phyloP scores from a whole-genome alignment of 2,113 vertebrate species.

The Cyanoramphus novaezelandiae region DNA sequence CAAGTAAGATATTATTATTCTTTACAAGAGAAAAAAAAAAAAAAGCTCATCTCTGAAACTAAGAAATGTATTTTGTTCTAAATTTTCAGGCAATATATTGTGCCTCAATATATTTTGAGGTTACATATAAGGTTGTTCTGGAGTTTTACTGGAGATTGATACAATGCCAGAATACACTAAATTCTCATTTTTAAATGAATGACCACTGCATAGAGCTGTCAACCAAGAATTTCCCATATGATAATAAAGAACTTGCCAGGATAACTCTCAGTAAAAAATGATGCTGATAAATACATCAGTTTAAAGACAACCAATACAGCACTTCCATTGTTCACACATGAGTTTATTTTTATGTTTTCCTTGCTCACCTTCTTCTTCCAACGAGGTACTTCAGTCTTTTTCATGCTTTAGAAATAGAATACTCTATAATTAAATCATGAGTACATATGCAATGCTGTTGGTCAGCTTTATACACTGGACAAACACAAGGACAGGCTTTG shows the following conservation, averaged over 20 bases:
- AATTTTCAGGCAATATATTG: background rate
- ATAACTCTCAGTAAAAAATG: constrained; percentile 2
- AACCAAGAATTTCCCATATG: background rate
- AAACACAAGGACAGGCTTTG: background rate
- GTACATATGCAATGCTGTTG: background rate
- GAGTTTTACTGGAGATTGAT: background rate
- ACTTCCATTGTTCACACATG: constrained; percentile 17
- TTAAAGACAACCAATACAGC: constrained; percentile 35
- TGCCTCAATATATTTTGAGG: background rate
- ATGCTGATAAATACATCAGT: background rate
- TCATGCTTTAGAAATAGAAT: background rate
- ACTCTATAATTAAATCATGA: background rate
- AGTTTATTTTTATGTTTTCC: constrained; percentile 1
- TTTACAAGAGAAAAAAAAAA: background rate
- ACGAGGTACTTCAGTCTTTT: background rate
- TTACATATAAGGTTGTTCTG: background rate
- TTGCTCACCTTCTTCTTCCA: background rate
- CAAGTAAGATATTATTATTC: background rate
- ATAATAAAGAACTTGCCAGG: constrained; percentile 22
- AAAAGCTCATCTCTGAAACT: background rate
- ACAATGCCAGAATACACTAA: constrained; percentile 27
- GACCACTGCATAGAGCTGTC: background rate
- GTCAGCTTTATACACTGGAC: rapidly evolving
- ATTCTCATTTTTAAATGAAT: constrained; percentile 37
- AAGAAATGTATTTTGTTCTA: constrained; percentile 4